These are phyloP conservation scores for Yponomeuta plumbellus DNA, from an alignment of 2,888 invertebrate genomes.

Conservation along the genomic window DNA sequence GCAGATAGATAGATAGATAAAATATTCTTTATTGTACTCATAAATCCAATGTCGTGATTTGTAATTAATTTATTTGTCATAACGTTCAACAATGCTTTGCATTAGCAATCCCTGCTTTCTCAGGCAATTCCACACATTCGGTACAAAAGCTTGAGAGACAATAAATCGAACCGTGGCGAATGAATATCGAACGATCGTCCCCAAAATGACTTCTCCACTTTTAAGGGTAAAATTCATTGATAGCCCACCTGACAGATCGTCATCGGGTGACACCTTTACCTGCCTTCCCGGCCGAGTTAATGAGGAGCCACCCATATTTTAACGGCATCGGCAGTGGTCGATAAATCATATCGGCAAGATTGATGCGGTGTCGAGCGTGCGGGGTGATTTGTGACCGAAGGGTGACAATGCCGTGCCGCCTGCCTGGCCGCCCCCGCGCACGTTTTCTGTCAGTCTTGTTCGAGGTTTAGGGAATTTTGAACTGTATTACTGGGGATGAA, in stretches of 20 bases:
- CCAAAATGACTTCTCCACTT: background rate
- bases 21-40: too few relatives aligned
- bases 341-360: conserved; percentile 63
- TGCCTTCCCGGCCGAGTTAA: conserved; percentile 44
- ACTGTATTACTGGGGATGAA: background rate
- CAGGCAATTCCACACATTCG: too few relatives aligned
- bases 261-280: conserved; percentile 29
- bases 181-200: too few relatives aligned
- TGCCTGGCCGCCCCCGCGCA: conserved; percentile 25
- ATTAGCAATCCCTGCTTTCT: too few relatives aligned
- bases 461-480: background rate
- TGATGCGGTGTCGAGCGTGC: conserved; percentile 49
- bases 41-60: too few relatives aligned
- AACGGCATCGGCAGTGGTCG: conserved; percentile 37
- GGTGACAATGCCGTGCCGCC: conserved; percentile 56
- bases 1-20: too few relatives aligned
- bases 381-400: conserved; percentile 57
- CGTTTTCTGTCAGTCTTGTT: background rate
- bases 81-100: too few relatives aligned
- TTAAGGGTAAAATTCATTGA: background rate
- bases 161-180: too few relatives aligned
- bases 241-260: conserved; percentile 3
- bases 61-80: too few relatives aligned
- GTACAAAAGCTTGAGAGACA: too few relatives aligned
- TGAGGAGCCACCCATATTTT: conserved; percentile 54